phyloP scores from a whole-genome alignment of 2,888 invertebrate genomes.

The Tholera decimalis region DNA sequence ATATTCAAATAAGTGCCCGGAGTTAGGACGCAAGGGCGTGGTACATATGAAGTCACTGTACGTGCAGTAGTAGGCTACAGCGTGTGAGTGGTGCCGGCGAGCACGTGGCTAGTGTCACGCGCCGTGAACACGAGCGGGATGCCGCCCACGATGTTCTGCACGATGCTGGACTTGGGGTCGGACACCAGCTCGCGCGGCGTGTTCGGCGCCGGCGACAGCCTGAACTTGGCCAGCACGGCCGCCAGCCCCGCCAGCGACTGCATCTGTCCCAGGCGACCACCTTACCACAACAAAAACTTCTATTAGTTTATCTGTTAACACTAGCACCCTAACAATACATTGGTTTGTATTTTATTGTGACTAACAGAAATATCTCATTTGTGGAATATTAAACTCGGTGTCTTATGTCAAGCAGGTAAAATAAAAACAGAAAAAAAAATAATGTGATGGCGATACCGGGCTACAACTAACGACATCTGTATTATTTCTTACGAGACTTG shows the following conservation, averaged over 20 bases:
- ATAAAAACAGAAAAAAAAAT: too few relatives aligned
- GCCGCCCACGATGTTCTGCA: slow-evolving; percentile 76
- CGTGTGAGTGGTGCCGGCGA: slow-evolving; percentile 22
- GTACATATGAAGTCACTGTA: not conserved
- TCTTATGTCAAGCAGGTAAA: not conserved
- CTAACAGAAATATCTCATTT: too few relatives aligned
- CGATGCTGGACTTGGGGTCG: slow-evolving; percentile 74
- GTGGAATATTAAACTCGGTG: too few relatives aligned
- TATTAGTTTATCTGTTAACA: slow-evolving; percentile 1
- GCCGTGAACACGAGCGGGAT: slow-evolving; percentile 72
- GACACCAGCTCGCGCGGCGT: slow-evolving; percentile 65
- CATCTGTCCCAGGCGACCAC: slow-evolving; percentile 82
- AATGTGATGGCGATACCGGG: too few relatives aligned
- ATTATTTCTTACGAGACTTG: not conserved
- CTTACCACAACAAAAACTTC: slow-evolving; percentile 61
- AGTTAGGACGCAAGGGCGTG: not conserved
- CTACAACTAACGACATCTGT: slow-evolving; percentile 15
- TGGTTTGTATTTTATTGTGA: not conserved
- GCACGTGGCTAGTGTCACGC: not conserved
- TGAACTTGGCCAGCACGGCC: slow-evolving; percentile 76
- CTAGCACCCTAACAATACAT: slow-evolving; percentile 3
- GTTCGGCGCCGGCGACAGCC: slow-evolving; percentile 75
- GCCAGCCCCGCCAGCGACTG: slow-evolving; percentile 84
- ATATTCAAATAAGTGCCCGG: not conserved
- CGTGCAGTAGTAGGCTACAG: slow-evolving; percentile 24